Evolutionary conservation across 1,140 invertebrate species (phyloP).

Genomic region (Drosophila virilis): DNA sequence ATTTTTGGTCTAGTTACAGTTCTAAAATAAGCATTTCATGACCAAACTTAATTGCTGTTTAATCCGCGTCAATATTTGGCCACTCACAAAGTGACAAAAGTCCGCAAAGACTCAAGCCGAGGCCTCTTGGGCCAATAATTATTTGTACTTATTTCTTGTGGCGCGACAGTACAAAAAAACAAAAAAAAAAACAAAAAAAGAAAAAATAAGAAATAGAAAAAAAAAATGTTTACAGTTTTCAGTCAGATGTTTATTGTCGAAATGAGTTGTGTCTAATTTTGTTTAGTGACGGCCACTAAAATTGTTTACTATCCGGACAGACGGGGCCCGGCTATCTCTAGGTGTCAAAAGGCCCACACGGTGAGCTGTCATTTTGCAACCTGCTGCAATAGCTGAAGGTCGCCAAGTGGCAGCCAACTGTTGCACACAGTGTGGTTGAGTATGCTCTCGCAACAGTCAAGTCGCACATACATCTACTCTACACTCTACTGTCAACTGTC

Average conservation of each 20-base stretch:
- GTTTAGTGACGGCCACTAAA: slow-evolving; percentile 69
- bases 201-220: slow-evolving; percentile 16
- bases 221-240: slow-evolving; percentile 62
- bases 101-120: background rate
- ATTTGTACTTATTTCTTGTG: slow-evolving; percentile 42
- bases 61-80: slow-evolving; percentile 70
- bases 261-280: slow-evolving; percentile 72
- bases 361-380: slow-evolving; percentile 29
- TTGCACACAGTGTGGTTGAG: slow-evolving; percentile 33
- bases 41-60: slow-evolving; percentile 70
- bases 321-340: background rate
- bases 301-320: slow-evolving; percentile 61
- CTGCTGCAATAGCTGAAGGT: slow-evolving; percentile 55
- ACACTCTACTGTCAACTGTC: background rate
- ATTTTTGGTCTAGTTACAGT: slow-evolving; percentile 42
- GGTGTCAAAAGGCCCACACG: slow-evolving; percentile 56
- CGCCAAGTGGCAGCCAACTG: slow-evolving; percentile 44
- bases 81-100: slow-evolving; percentile 31
- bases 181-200: slow-evolving; percentile 14
- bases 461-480: background rate
- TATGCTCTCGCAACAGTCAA: background rate
- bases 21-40: slow-evolving; percentile 58
- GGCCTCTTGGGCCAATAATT: slow-evolving; percentile 28
- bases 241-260: slow-evolving; percentile 44
- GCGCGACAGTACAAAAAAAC: slow-evolving; percentile 3